These are phyloP conservation scores for Sinocyclocheilus rhinocerous DNA, from an alignment of 2,113 vertebrate genomes.

Conservation along the genomic window DNA sequence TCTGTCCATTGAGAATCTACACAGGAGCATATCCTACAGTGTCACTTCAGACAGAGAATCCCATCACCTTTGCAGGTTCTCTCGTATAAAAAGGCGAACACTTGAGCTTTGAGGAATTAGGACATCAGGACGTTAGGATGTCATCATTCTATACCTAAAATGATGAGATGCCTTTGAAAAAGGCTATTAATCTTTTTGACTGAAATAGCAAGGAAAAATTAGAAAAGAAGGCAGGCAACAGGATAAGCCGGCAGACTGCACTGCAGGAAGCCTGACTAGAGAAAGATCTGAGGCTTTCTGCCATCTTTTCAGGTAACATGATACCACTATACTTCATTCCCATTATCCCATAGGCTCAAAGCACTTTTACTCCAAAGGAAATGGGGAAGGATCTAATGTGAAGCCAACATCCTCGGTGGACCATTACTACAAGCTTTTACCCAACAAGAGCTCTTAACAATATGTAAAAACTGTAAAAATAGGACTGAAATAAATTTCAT, in stretches of 20 bases:
- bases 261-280: neutral
- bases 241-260: constrained; percentile 9
- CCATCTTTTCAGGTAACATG: constrained; percentile 26
- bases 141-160: constrained; percentile 19
- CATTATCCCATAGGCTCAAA: constrained; percentile 24
- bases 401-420: constrained; percentile 5
- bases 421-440: constrained; percentile 22
- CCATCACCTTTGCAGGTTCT: neutral
- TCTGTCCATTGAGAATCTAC: constrained; percentile 26
- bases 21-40: neutral
- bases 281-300: constrained; percentile 40
- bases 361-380: constrained; percentile 31
- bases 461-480: neutral
- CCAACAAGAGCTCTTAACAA: neutral
- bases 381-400: constrained; percentile 7
- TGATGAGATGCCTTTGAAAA: neutral
- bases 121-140: too few relatives aligned
- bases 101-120: neutral
- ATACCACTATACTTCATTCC: constrained; percentile 17
- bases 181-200: constrained; percentile 18
- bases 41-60: constrained; percentile 6
- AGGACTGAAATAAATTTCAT: neutral
- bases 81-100: constrained; percentile 9
- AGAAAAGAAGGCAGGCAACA: constrained; percentile 1
- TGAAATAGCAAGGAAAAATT: neutral